Evolutionary conservation across 2,797 vertebrate genomes (phyloP), one percentile per base, ranked within the genome.

Genomic region (Sciurus carolinensis): DNA sequence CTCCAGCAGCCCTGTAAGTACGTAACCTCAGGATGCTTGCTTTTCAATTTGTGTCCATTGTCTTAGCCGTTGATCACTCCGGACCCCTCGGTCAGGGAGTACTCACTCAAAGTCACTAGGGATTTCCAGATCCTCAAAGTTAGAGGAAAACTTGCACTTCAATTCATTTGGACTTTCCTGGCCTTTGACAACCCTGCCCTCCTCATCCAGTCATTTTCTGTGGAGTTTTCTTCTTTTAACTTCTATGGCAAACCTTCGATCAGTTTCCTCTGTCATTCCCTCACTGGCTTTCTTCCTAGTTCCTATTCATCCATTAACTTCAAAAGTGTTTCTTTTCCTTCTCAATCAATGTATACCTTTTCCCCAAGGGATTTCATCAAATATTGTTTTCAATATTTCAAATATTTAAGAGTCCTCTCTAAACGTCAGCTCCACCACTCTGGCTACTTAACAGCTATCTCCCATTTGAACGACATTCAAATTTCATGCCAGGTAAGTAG

Each of bases 31-130:
- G n/a, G 87, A 30, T 36, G 44, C 44, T 76, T 94, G 87, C 80
- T 95, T 87, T 79, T 50, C 79, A 73, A 90, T 92, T 92, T 96
- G 76, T 59, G 85, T 83, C 50, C 47, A 90, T 85, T 81, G 54
- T 76, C 22, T 84, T 73, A 85, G 90, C 30, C 54, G 62, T 8
- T 24, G 15, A 54, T 26, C 73, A n/a, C 81, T 88, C 71, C 39
- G 36, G 36, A 36, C 36, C 36, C 36, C 36, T 36, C 36, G n/a
- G 22, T 44, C 6, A 87, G 44, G 24, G 20, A 24, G 66, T 28
- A 36, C 30, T 28, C 9, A 44, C 30, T 22, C 12, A 77, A 75
- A 50, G 9, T 69, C 44, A 50, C 66, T 71, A 57, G 26, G 12
- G 72, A 93, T 79, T 77, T 91, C 30, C 57, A 80, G 44, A 39